Conservation (phyloP, 2,113 vertebrate species). For the Phrynosoma blainvillii region DNA sequence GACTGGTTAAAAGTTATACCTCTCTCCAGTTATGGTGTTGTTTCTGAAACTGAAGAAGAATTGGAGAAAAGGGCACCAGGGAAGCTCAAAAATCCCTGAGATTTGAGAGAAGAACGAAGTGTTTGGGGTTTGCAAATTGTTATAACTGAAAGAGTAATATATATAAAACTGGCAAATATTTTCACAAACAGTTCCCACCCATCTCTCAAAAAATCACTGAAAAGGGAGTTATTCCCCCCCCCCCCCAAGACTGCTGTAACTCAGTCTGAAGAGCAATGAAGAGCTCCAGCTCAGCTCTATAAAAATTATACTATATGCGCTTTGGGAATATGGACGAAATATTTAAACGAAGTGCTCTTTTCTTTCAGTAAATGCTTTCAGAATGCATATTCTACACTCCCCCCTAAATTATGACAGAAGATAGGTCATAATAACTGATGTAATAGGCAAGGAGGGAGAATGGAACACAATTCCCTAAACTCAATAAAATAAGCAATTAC, state of each 20-base stretch:
- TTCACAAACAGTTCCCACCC: background rate
- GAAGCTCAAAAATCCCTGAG: background rate
- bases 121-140: background rate
- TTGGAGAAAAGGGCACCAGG: background rate
- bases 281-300: background rate
- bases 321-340: slow-evolving; percentile 62
- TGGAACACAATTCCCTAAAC: slow-evolving; percentile 72
- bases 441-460: slow-evolving; percentile 74
- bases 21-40: background rate
- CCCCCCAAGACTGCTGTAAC: background rate
- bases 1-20: background rate
- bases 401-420: slow-evolving; percentile 73
- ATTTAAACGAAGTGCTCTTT: slow-evolving; percentile 58
- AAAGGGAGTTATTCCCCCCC: background rate
- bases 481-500: slow-evolving; percentile 80
- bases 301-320: slow-evolving; percentile 41
- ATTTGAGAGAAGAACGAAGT: background rate
- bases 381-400: slow-evolving; percentile 62
- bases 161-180: background rate
- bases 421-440: slow-evolving; percentile 76
- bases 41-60: background rate
- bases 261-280: background rate
- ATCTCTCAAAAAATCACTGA: background rate
- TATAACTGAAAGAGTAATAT: too few relatives aligned
- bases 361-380: slow-evolving; percentile 70